Base-by-base conservation (phyloP, 2,797 vertebrate species). In the Anguilla pacifica region DNA sequence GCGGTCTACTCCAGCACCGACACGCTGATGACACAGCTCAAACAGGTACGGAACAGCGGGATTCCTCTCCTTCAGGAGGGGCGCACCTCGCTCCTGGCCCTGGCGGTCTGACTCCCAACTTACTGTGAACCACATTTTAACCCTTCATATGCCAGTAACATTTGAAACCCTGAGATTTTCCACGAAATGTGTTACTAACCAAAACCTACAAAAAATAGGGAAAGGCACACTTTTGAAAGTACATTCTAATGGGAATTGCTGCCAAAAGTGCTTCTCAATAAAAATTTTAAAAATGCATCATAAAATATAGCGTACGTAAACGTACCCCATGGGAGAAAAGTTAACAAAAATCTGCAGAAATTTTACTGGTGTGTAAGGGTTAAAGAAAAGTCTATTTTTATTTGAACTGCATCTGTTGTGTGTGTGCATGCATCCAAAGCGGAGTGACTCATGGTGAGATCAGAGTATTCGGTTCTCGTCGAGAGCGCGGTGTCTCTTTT, bases 1-100 rank as follows among this genome's bases (percentile, higher is more conserved):
- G 91, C 96, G n/a, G 87, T 97, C 91, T 97, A 95, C 90, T 93
- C 97, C 17, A 95, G 95, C 6, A 90, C 97, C 0, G 98, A 99
- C 90, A 91, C 95, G 0, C 96, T 97, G 87, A 96, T 97, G 95
- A 96, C 96, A 89, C 98, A 98, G 92, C 95, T 99, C 90, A 99
- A 99, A 92, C 98, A 99, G 95, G 99, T 99, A 89, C 85, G 91
- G 77, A 6, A 1, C n/a, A 0, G 19, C 2, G 10, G 11, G n/a
- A 2, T 28, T 43, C 15, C 39, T 22, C 19, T 22, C 13, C 6
- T 11, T 17, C 35, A 1, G 4, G 35, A 17, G 15, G 0, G 57
- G 57, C 0, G 17, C 6, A 1, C 74, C 15, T 22, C 6, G 72
- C 7, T 9, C 74, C 74, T 43, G 31, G 72, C 74, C 35, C 74